Evolutionary conservation across 2,797 vertebrate species (phyloP).

Genomic region (Falco biarmicus): DNA sequence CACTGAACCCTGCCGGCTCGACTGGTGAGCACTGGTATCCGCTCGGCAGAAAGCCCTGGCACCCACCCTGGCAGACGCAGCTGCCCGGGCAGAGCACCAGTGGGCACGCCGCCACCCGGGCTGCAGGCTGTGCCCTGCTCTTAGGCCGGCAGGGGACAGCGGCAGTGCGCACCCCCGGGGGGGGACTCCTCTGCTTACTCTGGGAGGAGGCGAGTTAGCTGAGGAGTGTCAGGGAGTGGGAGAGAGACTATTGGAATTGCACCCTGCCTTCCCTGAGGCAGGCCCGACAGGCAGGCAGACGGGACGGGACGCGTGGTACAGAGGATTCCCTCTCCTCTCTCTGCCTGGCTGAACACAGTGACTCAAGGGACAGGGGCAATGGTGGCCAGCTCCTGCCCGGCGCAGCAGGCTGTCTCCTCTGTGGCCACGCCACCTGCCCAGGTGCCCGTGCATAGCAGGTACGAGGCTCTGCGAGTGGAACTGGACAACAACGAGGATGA

Average conservation of each 20-base stretch:
- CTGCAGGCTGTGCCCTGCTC: neutral
- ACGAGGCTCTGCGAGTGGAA: too few relatives aligned
- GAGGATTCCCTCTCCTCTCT: neutral
- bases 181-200: too few relatives aligned
- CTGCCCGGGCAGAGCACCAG: neutral
- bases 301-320: neutral
- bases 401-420: too few relatives aligned
- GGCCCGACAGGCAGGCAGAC: neutral
- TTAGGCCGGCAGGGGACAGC: neutral
- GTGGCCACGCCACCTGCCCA: too few relatives aligned
- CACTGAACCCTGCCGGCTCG: neutral
- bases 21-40: neutral
- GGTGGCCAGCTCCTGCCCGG: neutral
- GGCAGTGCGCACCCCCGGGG: neutral
- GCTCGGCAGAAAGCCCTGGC: neutral
- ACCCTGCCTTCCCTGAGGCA: neutral
- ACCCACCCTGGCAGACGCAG: neutral
- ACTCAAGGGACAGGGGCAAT: neutral
- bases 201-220: too few relatives aligned
- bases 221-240: too few relatives aligned
- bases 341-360: neutral
- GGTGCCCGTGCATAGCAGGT: too few relatives aligned
- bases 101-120: neutral
- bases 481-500: too few relatives aligned
- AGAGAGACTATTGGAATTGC: neutral